Evolutionary conservation across 1,140 invertebrate genomes (phyloP).

Genomic region (Caerostris extrusa): DNA sequence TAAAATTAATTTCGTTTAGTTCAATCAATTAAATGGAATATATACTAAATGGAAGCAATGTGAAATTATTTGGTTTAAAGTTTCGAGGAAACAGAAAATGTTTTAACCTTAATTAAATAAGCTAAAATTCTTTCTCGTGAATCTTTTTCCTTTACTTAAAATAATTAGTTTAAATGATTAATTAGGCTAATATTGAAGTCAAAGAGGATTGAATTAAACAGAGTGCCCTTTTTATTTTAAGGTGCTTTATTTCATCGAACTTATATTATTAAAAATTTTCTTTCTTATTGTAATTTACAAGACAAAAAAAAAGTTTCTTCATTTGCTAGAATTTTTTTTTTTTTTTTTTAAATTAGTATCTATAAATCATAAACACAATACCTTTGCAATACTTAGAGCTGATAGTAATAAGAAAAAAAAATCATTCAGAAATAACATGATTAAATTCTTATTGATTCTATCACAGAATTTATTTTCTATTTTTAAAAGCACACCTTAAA

Average conservation of each 20-base stretch:
- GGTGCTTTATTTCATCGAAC: neutral
- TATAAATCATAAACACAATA: too few species aligned
- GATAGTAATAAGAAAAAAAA: too few species aligned
- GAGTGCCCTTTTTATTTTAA: neutral
- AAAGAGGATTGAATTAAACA: slow-evolving; percentile 6
- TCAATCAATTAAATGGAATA: neutral
- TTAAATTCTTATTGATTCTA: too few species aligned
- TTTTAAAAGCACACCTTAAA: too few species aligned
- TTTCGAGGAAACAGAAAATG: neutral
- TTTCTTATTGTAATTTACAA: neutral
- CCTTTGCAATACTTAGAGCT: too few species aligned
- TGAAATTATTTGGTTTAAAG: neutral
- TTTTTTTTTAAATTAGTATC: too few species aligned
- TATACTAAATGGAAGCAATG: neutral
- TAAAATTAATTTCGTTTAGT: neutral
- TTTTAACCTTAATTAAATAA: slow-evolving; percentile 12
- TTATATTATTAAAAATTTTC: neutral
- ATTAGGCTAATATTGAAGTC: neutral
- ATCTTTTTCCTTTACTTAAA: slow-evolving; percentile 5
- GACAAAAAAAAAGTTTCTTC: neutral
- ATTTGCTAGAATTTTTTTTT: neutral
- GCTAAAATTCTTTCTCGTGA: neutral
- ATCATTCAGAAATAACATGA: too few species aligned
- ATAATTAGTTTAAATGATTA: slow-evolving; percentile 37
- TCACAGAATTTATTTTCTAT: too few species aligned